Evolutionary conservation across 2,113 vertebrate species (phyloP).

Genomic region (Chlorocebus sabaeus): DNA sequence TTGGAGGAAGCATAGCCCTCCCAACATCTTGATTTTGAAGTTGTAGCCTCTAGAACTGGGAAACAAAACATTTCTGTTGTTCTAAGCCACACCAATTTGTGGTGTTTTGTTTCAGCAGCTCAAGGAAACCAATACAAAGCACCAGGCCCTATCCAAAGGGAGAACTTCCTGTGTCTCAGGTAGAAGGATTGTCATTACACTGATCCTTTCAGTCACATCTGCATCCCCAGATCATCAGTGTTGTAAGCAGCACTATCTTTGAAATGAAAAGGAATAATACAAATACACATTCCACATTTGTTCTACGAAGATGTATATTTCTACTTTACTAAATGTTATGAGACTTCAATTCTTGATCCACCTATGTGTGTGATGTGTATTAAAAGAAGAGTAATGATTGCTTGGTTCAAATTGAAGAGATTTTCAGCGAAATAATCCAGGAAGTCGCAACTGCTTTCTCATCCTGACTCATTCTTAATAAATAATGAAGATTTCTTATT

Average conservation of each 20-base stretch:
- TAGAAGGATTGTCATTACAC: background rate
- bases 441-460: background rate
- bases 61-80: background rate
- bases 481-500: constrained; percentile 11
- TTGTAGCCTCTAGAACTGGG: background rate
- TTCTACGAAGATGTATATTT: background rate
- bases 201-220: background rate
- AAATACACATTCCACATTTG: background rate
- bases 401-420: background rate
- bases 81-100: background rate
- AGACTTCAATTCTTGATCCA: background rate
- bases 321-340: background rate
- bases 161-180: background rate
- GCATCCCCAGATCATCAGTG: background rate
- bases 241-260: background rate
- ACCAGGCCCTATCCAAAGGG: background rate
- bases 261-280: background rate
- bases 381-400: background rate
- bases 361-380: background rate
- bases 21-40: background rate
- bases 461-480: background rate
- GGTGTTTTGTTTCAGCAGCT: background rate
- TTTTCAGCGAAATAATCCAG: background rate
- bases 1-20: background rate
- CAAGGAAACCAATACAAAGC: background rate